Percentiles rank a stretch among this genome's conserved stretches.
phyloP scores from a whole-genome alignment of 1,140 invertebrate species.

The Cyclargus thomasi region DNA sequence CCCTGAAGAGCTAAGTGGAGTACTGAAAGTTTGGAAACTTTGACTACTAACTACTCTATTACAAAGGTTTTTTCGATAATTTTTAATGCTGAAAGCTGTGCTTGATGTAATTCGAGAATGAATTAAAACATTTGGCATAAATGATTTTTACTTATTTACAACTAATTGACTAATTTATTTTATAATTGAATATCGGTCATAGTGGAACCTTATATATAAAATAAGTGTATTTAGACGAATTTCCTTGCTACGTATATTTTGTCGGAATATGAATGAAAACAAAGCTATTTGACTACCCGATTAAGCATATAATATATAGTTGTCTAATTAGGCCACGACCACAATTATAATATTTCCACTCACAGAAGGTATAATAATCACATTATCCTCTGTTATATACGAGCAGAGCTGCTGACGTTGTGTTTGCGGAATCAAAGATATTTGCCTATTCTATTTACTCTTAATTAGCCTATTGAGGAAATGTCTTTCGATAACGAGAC shows the following conservation, averaged over 20 bases:
- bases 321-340: not conserved
- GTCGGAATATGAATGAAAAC: not conserved
- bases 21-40: not conserved
- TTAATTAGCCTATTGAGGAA: not conserved
- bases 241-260: not conserved
- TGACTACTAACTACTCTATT: too few relatives aligned
- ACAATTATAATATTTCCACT: not conserved
- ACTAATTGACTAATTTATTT: too few relatives aligned
- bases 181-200: too few relatives aligned
- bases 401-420: not conserved
- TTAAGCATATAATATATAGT: not conserved
- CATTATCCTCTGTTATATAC: not conserved
- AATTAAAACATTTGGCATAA: too few relatives aligned
- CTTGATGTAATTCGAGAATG: too few relatives aligned
- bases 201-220: too few relatives aligned
- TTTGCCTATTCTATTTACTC: not conserved
- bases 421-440: not conserved
- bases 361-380: not conserved
- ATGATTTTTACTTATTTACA: too few relatives aligned
- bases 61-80: too few relatives aligned
- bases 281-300: not conserved
- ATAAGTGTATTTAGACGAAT: too few relatives aligned
- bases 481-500: not conserved
- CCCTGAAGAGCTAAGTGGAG: not conserved
- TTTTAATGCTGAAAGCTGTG: too few relatives aligned